Percentiles rank a stretch among this genome's conserved stretches.
Evolutionary conservation across 2,113 vertebrate genomes (phyloP).

Genomic region (Aptenodytes forsteri): DNA sequence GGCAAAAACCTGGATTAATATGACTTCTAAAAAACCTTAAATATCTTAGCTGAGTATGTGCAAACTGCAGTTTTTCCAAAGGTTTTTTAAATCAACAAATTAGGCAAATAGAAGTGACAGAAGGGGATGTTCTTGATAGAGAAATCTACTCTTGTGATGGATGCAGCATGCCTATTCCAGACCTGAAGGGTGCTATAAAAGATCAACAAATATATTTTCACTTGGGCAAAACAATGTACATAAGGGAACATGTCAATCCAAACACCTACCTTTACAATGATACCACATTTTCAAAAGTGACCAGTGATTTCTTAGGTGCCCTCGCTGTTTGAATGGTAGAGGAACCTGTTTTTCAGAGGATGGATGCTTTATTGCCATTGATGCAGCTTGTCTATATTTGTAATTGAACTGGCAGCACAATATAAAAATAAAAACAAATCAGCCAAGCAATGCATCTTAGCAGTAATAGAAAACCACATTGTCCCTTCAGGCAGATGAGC

Average conservation of each 20-base stretch:
- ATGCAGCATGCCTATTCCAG: not conserved
- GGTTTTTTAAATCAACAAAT: not conserved
- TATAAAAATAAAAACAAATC: constrained; percentile 20
- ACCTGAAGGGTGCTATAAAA: not conserved
- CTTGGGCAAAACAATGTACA: not conserved
- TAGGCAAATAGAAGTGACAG: not conserved
- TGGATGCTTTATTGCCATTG: not conserved
- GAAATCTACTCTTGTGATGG: not conserved
- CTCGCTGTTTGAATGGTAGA: not conserved
- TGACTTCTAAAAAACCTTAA: not conserved
- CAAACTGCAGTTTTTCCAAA: not conserved
- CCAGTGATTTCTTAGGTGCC: not conserved
- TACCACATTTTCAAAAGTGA: not conserved
- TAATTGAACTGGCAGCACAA: not conserved
- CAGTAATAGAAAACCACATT: constrained; percentile 1
- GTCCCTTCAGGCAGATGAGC: constrained; percentile 13
- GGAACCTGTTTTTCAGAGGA: not conserved
- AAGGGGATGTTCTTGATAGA: not conserved
- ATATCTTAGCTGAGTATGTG: not conserved
- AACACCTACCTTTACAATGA: not conserved
- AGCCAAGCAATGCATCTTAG: not conserved
- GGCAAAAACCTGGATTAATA: not conserved
- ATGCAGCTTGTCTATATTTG: not conserved
- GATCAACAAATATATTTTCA: not conserved
- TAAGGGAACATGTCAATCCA: not conserved